Conservation (phyloP, 1,140 invertebrate genomes). For the Spodoptera litura region DNA sequence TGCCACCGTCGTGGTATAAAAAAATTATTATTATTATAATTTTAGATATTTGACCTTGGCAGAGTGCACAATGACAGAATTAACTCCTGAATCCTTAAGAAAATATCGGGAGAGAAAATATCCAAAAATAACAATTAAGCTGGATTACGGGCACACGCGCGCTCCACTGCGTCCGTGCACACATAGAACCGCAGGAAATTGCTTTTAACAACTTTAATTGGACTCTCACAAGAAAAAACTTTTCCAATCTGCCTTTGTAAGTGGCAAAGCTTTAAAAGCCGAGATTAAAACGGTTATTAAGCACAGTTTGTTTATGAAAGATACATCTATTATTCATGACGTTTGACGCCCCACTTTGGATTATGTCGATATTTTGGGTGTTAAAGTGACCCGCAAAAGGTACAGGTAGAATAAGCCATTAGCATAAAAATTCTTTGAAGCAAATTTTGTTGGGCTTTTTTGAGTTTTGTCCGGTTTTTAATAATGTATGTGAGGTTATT, state of each 20-base stretch:
- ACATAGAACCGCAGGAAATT: slow-evolving; percentile 74
- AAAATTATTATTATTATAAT: too few species aligned
- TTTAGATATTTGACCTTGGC: background rate
- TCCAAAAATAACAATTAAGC: slow-evolving; percentile 47
- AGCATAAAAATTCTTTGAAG: slow-evolving; percentile 1
- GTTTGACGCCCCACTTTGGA: slow-evolving; percentile 26
- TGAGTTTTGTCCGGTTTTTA: background rate
- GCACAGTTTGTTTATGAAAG: slow-evolving; percentile 58
- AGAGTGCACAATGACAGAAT: background rate
- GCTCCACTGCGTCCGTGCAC: slow-evolving; percentile 46
- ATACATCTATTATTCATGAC: slow-evolving; percentile 60
- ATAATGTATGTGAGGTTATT: too few species aligned
- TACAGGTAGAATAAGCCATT: slow-evolving; percentile 7
- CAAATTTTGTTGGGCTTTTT: background rate
- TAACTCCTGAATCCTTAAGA: background rate
- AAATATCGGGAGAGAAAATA: slow-evolving; percentile 31
- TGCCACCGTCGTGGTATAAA: too few species aligned
- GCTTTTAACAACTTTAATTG: slow-evolving; percentile 83
- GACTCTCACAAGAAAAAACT: slow-evolving; percentile 79
- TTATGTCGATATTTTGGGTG: slow-evolving; percentile 8
- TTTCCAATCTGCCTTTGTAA: slow-evolving; percentile 81
- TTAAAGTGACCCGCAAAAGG: slow-evolving; percentile 21
- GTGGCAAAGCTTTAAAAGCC: slow-evolving; percentile 66
- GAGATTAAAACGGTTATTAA: slow-evolving; percentile 74
- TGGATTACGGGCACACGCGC: slow-evolving; percentile 37